Evolutionary conservation across 2,797 vertebrate genomes (phyloP).

Genomic region (Urophycis tenuis): DNA sequence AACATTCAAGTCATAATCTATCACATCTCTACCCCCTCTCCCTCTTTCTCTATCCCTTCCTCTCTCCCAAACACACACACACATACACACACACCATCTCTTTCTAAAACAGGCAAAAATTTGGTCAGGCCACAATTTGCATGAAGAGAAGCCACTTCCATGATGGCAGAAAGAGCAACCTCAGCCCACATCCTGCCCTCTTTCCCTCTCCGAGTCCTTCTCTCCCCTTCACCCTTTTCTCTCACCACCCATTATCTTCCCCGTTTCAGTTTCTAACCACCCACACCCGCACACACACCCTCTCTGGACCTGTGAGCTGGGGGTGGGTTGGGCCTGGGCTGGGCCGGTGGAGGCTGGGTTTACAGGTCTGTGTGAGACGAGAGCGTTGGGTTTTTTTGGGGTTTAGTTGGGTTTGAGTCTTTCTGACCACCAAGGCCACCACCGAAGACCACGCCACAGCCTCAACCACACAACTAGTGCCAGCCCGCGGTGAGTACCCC

Average conservation of each 20-base stretch:
- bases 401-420: conserved; percentile 53
- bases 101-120: conserved; percentile 29
- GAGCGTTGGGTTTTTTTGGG: conserved; percentile 48
- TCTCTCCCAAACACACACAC: background rate
- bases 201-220: conserved; percentile 25
- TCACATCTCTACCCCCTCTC: background rate
- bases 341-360: background rate
- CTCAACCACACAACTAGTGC: conserved; percentile 14
- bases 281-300: conserved; percentile 18
- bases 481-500: conserved; percentile 48
- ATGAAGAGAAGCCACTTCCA: conserved; percentile 59
- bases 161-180: conserved; percentile 17
- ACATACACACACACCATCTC: conserved; percentile 12
- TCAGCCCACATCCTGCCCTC: conserved; percentile 59
- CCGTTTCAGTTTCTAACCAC: conserved; percentile 4
- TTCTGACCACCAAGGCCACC: conserved; percentile 50
- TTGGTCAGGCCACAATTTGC: conserved; percentile 58
- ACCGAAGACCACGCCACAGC: conserved; percentile 15
- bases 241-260: conserved; percentile 6
- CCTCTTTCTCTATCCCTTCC: background rate
- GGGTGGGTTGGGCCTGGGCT: background rate
- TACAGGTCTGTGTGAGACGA: background rate
- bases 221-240: background rate
- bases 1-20: background rate
- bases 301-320: background rate